Conservation (phyloP, 2,797 vertebrate species). For the Acanthornis magna region DNA sequence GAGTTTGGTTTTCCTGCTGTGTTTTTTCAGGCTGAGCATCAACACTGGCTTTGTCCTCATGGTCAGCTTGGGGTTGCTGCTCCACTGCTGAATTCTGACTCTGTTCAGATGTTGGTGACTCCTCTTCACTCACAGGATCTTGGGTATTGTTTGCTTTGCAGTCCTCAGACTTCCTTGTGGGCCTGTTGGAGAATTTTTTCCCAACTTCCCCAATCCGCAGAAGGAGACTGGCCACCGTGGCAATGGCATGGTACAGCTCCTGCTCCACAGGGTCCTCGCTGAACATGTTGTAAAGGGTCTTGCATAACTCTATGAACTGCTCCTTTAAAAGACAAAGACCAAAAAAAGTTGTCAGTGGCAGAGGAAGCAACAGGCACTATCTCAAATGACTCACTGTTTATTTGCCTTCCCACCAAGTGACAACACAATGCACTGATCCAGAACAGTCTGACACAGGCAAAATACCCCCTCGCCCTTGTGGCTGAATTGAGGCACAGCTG, state of each 20-base stretch:
- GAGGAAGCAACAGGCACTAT: neutral
- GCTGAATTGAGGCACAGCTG: neutral
- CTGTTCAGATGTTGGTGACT: conserved; percentile 51
- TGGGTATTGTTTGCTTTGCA: conserved; percentile 23
- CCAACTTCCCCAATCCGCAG: conserved; percentile 94
- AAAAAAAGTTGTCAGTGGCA: neutral
- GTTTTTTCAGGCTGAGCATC: conserved; percentile 74
- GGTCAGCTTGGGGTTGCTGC: conserved; percentile 37
- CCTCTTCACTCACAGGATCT: conserved; percentile 59
- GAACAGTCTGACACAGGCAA: neutral
- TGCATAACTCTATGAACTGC: conserved; percentile 97
- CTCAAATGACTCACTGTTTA: neutral
- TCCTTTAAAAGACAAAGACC: conserved; percentile 79
- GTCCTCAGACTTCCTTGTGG: conserved; percentile 67
- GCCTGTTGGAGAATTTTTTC: conserved; percentile 86
- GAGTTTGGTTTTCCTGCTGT: conserved; percentile 65
- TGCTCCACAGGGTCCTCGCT: conserved; percentile 90
- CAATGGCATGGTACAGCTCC: conserved; percentile 93
- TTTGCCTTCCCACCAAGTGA: neutral
- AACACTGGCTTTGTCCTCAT: conserved; percentile 53
- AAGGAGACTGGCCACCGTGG: conserved; percentile 94
- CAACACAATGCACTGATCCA: neutral
- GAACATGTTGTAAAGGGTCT: conserved; percentile 98
- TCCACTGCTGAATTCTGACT: conserved; percentile 58
- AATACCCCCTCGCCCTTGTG: neutral